Percentiles rank a stretch among this genome's conserved stretches.
These are phyloP conservation scores for Lottia gigantea DNA, from an alignment of 2,888 invertebrate species.

Conservation along the genomic window DNA sequence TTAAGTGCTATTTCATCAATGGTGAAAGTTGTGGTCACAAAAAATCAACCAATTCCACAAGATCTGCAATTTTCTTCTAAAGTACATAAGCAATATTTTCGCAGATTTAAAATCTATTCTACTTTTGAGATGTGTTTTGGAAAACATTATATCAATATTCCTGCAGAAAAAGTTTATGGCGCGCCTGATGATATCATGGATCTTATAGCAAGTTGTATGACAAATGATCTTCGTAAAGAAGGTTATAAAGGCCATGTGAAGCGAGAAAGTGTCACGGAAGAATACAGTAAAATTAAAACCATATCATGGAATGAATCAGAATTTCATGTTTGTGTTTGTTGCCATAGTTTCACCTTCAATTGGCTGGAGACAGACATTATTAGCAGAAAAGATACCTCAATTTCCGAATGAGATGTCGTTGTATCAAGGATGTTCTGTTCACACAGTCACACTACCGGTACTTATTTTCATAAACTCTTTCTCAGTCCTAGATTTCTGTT, in stretches of 20 bases:
- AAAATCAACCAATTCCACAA: conserved; percentile 47
- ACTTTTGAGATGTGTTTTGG: conserved; percentile 45
- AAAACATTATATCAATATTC: conserved; percentile 40
- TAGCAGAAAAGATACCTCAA: not conserved
- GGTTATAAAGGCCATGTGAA: conserved; percentile 37
- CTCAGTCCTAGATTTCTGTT: too few relatives aligned
- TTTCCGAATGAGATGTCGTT: too few relatives aligned
- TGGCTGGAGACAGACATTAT: conserved; percentile 32
- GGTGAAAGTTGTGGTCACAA: conserved; percentile 39
- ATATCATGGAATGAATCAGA: conserved; percentile 45
- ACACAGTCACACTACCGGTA: too few relatives aligned
- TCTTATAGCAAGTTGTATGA: conserved; percentile 38
- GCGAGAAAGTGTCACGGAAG: conserved; percentile 35
- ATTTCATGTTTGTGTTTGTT: conserved; percentile 44
- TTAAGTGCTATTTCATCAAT: conserved; percentile 36
- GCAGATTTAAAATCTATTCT: conserved; percentile 40
- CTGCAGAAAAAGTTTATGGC: conserved; percentile 38
- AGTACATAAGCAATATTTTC: conserved; percentile 46
- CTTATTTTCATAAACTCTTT: too few relatives aligned
- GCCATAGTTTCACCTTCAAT: conserved; percentile 45
- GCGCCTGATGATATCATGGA: conserved; percentile 42
- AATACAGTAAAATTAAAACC: conserved; percentile 37
- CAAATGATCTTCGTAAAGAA: conserved; percentile 34
- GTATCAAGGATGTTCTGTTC: too few relatives aligned
- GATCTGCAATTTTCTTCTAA: conserved; percentile 49